These are phyloP conservation scores for Drosophila nigromelanica DNA, from an alignment of 1,140 invertebrate genomes.

Conservation along the genomic window DNA sequence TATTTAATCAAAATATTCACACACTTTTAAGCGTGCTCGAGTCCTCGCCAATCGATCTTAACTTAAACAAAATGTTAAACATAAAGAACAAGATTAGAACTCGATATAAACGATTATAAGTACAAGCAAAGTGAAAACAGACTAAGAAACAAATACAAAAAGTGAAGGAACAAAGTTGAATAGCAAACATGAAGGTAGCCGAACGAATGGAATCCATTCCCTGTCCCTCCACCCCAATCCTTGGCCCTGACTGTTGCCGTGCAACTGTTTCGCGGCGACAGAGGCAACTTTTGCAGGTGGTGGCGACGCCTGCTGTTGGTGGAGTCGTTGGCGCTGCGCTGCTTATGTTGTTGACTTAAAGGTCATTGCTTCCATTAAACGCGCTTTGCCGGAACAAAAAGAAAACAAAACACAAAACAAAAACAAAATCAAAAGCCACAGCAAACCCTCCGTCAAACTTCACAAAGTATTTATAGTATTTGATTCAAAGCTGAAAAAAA, in stretches of 20 bases:
- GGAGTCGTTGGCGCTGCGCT: conserved; percentile 38
- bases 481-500: conserved; percentile 38
- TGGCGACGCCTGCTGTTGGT: conserved; percentile 18
- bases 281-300: conserved; percentile 18
- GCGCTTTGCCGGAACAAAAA: conserved; percentile 72
- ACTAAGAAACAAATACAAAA: conserved; percentile 38
- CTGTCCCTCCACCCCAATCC: not conserved
- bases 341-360: conserved; percentile 66
- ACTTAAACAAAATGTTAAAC: conserved; percentile 11
- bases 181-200: conserved; percentile 47
- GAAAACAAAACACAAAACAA: conserved; percentile 37
- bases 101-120: conserved; percentile 4
- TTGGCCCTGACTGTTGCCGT: conserved; percentile 39
- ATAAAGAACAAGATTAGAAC: conserved; percentile 3
- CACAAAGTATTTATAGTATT: conserved; percentile 6
- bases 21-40: not conserved
- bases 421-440: conserved; percentile 18
- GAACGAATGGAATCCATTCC: conserved; percentile 23
- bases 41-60: conserved; percentile 7
- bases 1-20: too few species aligned
- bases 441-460: conserved; percentile 14
- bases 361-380: conserved; percentile 80
- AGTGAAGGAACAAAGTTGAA: conserved; percentile 53
- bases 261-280: conserved; percentile 40
- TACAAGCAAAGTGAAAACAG: conserved; percentile 1